Evolutionary conservation across 2,797 vertebrate genomes (phyloP).

Genomic region (Rhinophrynus dorsalis): DNA sequence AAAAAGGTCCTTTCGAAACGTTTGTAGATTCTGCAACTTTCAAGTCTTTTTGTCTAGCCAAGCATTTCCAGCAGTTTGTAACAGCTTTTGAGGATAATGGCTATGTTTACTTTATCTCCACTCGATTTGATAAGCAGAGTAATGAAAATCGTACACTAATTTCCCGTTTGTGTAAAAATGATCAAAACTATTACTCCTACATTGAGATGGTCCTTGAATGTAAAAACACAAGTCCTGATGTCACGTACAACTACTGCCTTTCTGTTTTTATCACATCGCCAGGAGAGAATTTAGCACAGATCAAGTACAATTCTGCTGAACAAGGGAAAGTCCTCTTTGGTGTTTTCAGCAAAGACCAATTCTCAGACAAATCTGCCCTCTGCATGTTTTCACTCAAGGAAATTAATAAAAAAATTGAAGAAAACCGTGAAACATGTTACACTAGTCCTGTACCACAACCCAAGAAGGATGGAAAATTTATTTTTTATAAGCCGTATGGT

Average conservation of each 20-base stretch:
- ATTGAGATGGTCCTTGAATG: conserved; percentile 90
- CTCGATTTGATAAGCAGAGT: conserved; percentile 80
- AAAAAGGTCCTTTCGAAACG: conserved; percentile 89
- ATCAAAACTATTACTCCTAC: conserved; percentile 88
- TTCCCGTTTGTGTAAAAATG: conserved; percentile 85
- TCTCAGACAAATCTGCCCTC: conserved; percentile 73
- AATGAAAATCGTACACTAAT: conserved; percentile 83
- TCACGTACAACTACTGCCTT: conserved; percentile 64
- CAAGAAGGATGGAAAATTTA: conserved; percentile 55
- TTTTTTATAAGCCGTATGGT: conserved; percentile 86
- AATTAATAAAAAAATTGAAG: conserved; percentile 80
- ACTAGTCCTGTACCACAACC: conserved; percentile 62
- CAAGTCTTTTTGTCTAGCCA: conserved; percentile 81
- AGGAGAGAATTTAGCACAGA: conserved; percentile 53
- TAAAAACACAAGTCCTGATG: conserved; percentile 45
- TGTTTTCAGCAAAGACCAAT: conserved; percentile 65
- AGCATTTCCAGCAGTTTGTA: conserved; percentile 86
- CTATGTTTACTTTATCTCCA: conserved; percentile 92
- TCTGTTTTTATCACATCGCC: conserved; percentile 61
- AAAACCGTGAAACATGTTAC: conserved; percentile 84
- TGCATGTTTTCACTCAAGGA: conserved; percentile 84
- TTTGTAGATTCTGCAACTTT: conserved; percentile 86
- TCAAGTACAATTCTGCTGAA: conserved; percentile 33
- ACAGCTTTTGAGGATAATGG: conserved; percentile 80
- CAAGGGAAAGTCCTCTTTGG: conserved; percentile 62